Evolutionary conservation across 2,797 vertebrate species (phyloP).

Genomic region (Phataginus tricuspis): DNA sequence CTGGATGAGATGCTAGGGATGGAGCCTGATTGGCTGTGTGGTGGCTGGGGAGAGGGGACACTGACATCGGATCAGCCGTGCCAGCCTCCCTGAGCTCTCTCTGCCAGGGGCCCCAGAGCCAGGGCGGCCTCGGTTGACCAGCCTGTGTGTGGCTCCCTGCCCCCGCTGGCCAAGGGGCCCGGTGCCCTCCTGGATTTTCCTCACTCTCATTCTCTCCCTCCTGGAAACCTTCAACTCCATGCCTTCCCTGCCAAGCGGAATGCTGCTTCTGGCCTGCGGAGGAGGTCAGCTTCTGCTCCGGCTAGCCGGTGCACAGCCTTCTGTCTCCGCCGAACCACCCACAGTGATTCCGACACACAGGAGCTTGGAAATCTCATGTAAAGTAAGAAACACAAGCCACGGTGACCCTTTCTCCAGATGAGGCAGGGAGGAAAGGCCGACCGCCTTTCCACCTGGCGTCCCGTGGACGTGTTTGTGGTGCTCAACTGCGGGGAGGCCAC

Average conservation of each 20-base stretch:
- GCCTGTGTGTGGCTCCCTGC: fast-evolving
- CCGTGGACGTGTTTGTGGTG: background rate
- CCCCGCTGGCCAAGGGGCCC: background rate
- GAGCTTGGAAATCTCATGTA: background rate
- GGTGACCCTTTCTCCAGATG: background rate
- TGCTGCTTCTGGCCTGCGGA: background rate
- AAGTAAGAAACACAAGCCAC: background rate
- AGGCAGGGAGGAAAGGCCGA: background rate
- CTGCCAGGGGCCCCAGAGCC: background rate
- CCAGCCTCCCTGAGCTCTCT: background rate
- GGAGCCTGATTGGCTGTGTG: background rate
- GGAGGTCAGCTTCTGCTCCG: background rate
- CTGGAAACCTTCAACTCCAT: background rate
- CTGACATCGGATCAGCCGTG: fast-evolving
- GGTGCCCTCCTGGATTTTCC: background rate
- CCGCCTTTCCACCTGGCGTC: background rate
- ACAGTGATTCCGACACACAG: background rate
- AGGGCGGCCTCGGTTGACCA: background rate
- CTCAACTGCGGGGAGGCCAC: background rate
- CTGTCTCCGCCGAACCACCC: background rate
- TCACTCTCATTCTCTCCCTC: background rate
- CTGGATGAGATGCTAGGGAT: fast-evolving
- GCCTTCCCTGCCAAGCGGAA: background rate
- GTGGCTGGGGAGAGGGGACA: background rate
- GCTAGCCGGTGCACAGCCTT: background rate